Evolutionary conservation across 2,888 invertebrate species (phyloP).

Genomic region (Hipparchia sbordonii): DNA sequence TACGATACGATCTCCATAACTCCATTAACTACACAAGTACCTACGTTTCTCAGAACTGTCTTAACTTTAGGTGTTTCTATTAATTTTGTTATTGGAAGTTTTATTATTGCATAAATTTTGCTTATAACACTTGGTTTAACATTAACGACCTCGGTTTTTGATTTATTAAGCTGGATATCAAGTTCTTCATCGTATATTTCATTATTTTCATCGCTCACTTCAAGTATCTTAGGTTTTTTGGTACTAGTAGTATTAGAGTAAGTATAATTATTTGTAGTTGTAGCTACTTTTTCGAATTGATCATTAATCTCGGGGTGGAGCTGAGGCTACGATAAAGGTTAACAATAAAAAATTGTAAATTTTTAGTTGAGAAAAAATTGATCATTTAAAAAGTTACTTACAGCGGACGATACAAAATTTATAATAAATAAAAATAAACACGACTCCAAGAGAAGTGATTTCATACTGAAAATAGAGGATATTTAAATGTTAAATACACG

Average conservation of each 20-base stretch:
- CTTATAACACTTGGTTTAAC: constrained; percentile 21
- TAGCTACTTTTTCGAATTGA: constrained; percentile 47
- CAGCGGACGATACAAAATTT: not conserved
- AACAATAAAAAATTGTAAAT: not conserved
- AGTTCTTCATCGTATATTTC: constrained; percentile 26
- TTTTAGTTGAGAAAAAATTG: not conserved
- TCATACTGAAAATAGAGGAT: constrained; percentile 8
- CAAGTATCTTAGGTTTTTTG: constrained; percentile 11
- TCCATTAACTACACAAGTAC: constrained; percentile 71
- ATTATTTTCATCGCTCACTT: constrained; percentile 29
- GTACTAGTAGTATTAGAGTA: constrained; percentile 1
- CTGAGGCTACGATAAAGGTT: constrained; percentile 40
- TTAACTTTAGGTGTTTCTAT: constrained; percentile 58
- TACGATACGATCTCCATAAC: constrained; percentile 68
- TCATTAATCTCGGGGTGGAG: constrained; percentile 62
- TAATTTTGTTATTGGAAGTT: constrained; percentile 50
- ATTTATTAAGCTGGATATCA: constrained; percentile 14
- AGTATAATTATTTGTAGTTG: not conserved
- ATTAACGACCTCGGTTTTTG: constrained; percentile 16
- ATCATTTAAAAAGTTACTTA: constrained; percentile 4
- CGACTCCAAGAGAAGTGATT: not conserved
- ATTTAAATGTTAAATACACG: constrained; percentile 1
- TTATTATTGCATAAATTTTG: constrained; percentile 50
- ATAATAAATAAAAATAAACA: constrained; percentile 6
- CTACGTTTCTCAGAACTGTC: constrained; percentile 63